Conservation (phyloP, 2,113 vertebrate species). For the Lophochroa leadbeateri region DNA sequence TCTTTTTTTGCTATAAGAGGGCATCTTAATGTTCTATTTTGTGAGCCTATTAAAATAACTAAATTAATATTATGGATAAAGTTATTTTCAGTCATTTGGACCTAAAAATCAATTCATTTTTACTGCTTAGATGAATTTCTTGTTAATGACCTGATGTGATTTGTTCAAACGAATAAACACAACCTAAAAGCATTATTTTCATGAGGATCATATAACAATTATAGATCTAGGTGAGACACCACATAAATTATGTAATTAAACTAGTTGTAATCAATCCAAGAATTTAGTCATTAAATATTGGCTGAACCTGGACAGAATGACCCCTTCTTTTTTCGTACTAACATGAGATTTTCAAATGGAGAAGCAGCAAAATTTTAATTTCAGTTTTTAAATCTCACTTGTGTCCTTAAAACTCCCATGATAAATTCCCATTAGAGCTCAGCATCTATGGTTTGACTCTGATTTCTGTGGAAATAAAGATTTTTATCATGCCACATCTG, state of each 20-base stretch:
- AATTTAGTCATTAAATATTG: background rate
- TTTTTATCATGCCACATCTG: background rate
- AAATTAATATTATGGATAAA: constrained; percentile 24
- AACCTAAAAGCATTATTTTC: background rate
- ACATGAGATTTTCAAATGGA: background rate
- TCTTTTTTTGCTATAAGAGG: constrained; percentile 20
- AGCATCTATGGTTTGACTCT: background rate
- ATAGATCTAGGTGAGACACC: background rate
- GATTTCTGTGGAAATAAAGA: background rate
- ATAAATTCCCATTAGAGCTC: background rate
- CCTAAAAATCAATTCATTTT: constrained; percentile 30
- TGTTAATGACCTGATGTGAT: background rate
- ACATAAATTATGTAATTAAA: background rate
- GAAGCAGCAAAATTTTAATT: background rate
- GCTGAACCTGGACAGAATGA: background rate
- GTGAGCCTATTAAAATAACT: constrained; percentile 54
- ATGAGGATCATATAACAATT: background rate
- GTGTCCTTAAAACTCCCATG: background rate
- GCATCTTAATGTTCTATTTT: constrained; percentile 41
- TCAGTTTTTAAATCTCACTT: background rate
- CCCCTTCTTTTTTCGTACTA: background rate
- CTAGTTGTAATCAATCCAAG: background rate
- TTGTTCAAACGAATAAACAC: background rate
- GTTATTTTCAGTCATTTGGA: constrained; percentile 30
- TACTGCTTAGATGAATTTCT: background rate